Evolutionary conservation across 1,140 invertebrate species (phyloP), one percentile per base, ranked within the genome.

Genomic region (Pseudomyrmex gracilis): DNA sequence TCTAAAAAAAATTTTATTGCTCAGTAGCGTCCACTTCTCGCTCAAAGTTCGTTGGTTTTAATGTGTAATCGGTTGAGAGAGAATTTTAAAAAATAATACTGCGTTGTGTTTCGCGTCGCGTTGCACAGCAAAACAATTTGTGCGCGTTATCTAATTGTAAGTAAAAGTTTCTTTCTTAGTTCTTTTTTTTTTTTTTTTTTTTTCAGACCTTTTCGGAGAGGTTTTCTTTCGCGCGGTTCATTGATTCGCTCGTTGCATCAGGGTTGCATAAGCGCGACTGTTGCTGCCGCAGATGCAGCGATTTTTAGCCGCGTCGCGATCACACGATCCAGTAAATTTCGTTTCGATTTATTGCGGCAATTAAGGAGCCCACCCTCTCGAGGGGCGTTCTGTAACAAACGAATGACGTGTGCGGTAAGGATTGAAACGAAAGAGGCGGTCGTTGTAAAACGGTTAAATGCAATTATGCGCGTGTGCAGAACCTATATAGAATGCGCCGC

Each of bases 361-460:
- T 77, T 77, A 77, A 76, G n/a, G 24, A 24, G 58, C 15, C 24
- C 22, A 12, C n/a, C 34, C 7, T 34, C 34, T 34, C 34, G 34
- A 34, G 5, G 12, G 47, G 17, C 47, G 73, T 77, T 57, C n/a
- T 45, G 13, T 9, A 22, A 66, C 55, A 80, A 73, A 22, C 51
- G 55, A 45, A 51, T 70, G 67, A 82, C 64, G 76, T 74, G 86
- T 76, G 71, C 71, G 78, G 78, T 34, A 66, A 64, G 49, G 34
- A 49, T 5, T 49, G 10, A n/a, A 60, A 71, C 51, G 53, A 68
- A 85, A 70, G 68, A 22, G 83, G 24, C 49, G 22, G 43, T 60
- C 34, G 66, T 12, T 67, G 43, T 1, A 17, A 43, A 58, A 70
- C 51, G 45, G 24, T 85, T 43, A 68, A 83, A 34, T 49, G 13